Evolutionary conservation across 2,888 invertebrate genomes (phyloP).

Genomic region (Drosophila austrosaltans): DNA sequence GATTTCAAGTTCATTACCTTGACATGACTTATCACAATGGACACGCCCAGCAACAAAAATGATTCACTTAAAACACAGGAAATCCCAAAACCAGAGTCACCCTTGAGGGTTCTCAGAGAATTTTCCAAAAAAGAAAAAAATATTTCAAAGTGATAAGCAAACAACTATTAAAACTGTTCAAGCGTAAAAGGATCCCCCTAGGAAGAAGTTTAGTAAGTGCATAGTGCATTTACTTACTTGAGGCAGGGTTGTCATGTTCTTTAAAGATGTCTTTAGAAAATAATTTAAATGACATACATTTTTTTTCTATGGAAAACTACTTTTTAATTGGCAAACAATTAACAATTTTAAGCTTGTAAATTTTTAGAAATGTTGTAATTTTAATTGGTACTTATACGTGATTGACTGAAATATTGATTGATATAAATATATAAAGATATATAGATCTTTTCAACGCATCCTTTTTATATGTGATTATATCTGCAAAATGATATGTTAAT

Average conservation of each 20-base stretch:
- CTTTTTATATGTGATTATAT: too few species aligned
- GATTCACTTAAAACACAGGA: conserved; percentile 36
- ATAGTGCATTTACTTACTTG: conserved; percentile 62
- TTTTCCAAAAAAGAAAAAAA: conserved; percentile 42
- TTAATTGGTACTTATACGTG: too few species aligned
- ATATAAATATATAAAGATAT: too few species aligned
- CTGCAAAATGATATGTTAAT: too few species aligned
- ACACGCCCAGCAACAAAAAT: conserved; percentile 59
- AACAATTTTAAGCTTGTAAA: too few species aligned
- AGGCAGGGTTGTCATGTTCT: conserved; percentile 42
- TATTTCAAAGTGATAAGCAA: conserved; percentile 43
- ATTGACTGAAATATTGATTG: too few species aligned
- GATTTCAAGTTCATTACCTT: conserved; percentile 57
- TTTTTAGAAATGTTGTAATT: too few species aligned
- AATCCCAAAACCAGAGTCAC: conserved; percentile 25
- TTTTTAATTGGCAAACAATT: too few species aligned
- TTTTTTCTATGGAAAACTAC: too few species aligned
- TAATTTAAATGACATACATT: not conserved
- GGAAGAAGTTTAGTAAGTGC: conserved; percentile 35
- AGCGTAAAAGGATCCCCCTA: conserved; percentile 69
- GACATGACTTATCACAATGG: conserved; percentile 42
- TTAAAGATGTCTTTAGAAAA: not conserved
- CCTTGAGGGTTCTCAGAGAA: conserved; percentile 24
- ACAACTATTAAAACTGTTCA: conserved; percentile 67
- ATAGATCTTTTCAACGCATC: too few species aligned